Conservation (phyloP, 2,113 vertebrate species). For the Malurus elegans region DNA sequence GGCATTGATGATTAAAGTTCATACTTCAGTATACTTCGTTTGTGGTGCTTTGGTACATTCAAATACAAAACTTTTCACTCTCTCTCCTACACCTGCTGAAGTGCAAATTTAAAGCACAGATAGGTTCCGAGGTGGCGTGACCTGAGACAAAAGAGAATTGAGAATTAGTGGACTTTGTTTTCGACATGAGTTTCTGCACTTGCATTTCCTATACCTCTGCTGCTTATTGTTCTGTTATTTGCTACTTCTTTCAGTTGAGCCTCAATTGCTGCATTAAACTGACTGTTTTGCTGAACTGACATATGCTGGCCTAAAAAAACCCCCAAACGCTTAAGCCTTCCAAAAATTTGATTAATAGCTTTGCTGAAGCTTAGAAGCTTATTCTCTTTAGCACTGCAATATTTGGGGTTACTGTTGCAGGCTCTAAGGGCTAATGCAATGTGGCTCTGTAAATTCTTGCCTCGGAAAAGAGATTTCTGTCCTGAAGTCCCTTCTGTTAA, state of each 20-base stretch:
- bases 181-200: background rate
- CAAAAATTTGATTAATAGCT: background rate
- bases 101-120: background rate
- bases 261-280: background rate
- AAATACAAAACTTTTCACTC: background rate
- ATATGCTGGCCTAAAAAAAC: background rate
- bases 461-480: background rate
- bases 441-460: background rate
- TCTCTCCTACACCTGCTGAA: background rate
- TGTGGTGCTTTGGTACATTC: background rate
- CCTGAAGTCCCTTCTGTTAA: background rate
- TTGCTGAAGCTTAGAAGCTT: background rate
- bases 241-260: background rate
- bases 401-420: background rate
- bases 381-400: background rate
- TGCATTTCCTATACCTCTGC: background rate
- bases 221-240: background rate
- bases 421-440: background rate
- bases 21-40: background rate
- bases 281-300: background rate
- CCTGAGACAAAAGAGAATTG: background rate
- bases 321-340: accelerated
- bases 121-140: background rate
- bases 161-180: background rate
- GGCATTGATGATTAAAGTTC: background rate